These are phyloP conservation scores for western clawed frog (Xenopus tropicalis) DNA, from an alignment of 2,113 vertebrate species.

Conservation along the genomic window UCB_Xtro_10.0 CM004446.2:62815501-62816000, in stretches of 20 bases:
- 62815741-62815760: constrained; percentile 7
- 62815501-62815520: too few species aligned
- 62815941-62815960: too few species aligned
- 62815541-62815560: too few species aligned
- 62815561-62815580: too few species aligned
- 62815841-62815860: background rate
- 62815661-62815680: background rate
- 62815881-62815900: constrained; percentile 23
- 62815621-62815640: too few species aligned
- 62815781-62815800: too few species aligned
- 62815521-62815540: too few species aligned
- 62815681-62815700: background rate
- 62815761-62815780: background rate
- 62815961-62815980: too few species aligned
- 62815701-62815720: background rate
- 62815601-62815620: too few species aligned
- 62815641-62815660: background rate
- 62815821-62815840: background rate
- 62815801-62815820: background rate
- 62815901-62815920: constrained; percentile 17
- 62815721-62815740: background rate
- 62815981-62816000: too few species aligned
- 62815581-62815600: too few species aligned
- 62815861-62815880: background rate
- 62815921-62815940: background rate